Evolutionary conservation across 2,888 invertebrate genomes (phyloP), one percentile per base, ranked within the genome.

Genomic region (Conus canariensis): DNA sequence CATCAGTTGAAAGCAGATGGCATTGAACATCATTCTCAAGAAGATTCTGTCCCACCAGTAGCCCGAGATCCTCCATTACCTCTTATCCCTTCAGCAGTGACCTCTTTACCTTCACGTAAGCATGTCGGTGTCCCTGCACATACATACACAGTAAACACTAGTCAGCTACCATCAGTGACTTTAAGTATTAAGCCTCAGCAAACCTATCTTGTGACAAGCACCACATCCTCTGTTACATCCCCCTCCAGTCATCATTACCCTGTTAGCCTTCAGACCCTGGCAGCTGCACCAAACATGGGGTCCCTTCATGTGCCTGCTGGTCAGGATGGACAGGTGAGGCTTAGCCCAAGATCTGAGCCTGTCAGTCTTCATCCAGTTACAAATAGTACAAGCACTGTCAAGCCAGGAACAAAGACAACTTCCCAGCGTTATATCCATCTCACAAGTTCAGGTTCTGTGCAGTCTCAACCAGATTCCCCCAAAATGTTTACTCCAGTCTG

Each of bases 1-100:
- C 70, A 70, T 8, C 70, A 22, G 22, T 99, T 96, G 99, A 8
- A 77, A 77, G 25, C 77, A 30, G 77, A 77, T 30, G 16, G 30
- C 25, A 77, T 77, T 8, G 30, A 8, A 12, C 77, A 77, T 30
- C 77, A 30, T 77, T 77, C 77, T 30, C 30, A 8, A 16, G 77
- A 25, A 22, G 19, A 70, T 70, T 16, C 70, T 22, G 70, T 70
- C 19, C 45, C 16, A 16, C 60, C 60, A 64, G 60, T 16, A 64
- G 60, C 45, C 45, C 45, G 45, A 45, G 19, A 19, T 74, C 74
- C 74, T 22, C 19, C 8, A 74, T 19, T 74, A n/a, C 12, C 74
- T 74, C 22, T 19, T 74, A 22, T n/a, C 3, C 74, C 19, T 74
- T 19, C 19, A 8, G 19, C 74, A 70, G n/a, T 70, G 22, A 16